Evolutionary conservation across 2,797 vertebrate genomes (phyloP).

Genomic region (Cyprinella venusta): DNA sequence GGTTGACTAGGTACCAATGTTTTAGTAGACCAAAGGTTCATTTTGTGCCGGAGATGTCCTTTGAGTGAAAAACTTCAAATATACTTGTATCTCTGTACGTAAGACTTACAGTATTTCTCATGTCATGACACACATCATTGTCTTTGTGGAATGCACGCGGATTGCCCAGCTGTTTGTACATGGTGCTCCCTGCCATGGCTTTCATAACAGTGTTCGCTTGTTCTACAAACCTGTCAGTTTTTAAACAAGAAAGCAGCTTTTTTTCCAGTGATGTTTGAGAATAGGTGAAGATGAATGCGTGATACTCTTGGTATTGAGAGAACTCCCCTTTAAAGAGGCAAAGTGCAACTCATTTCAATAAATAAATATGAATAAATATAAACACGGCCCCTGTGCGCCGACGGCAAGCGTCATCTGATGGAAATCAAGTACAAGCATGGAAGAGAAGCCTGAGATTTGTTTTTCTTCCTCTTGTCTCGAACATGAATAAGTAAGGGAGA

Average conservation of each 20-base stretch:
- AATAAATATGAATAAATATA: slow-evolving; percentile 47
- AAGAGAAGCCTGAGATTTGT: slow-evolving; percentile 37
- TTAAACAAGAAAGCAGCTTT: slow-evolving; percentile 13
- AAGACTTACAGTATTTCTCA: background rate
- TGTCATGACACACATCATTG: background rate
- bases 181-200: background rate
- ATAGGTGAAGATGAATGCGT: slow-evolving; percentile 2
- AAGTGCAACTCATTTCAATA: slow-evolving; percentile 42
- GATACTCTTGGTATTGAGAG: slow-evolving; percentile 12
- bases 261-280: slow-evolving; percentile 2
- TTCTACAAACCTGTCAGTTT: slow-evolving; percentile 14
- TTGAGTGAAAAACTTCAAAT: background rate
- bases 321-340: slow-evolving; percentile 37
- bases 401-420: slow-evolving; percentile 23
- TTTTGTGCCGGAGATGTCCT: too few species aligned
- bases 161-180: background rate
- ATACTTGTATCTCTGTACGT: too few species aligned
- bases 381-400: slow-evolving; percentile 4
- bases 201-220: slow-evolving; percentile 1
- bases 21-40: too few species aligned
- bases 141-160: background rate
- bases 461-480: slow-evolving; percentile 29
- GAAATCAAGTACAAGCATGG: slow-evolving; percentile 42
- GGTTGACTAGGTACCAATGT: too few species aligned
- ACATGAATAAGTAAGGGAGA: slow-evolving; percentile 22